Evolutionary conservation across 2,888 invertebrate genomes (phyloP).

Genomic region (Phorcus lineatus): DNA sequence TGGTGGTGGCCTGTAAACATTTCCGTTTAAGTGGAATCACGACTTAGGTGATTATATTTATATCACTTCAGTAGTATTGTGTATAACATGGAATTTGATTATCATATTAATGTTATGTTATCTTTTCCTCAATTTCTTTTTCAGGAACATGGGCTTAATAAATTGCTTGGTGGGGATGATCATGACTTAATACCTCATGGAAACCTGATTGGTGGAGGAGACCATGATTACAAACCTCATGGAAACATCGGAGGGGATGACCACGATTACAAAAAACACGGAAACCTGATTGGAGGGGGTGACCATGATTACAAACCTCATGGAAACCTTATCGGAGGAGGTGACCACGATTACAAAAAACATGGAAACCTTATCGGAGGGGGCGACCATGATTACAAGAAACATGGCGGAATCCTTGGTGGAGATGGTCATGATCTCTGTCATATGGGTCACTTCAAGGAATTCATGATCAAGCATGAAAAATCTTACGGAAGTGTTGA

Average conservation of each 20-base stretch:
- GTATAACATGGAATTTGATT: no score
- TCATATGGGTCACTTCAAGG: conserved; percentile 46
- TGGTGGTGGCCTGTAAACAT: no score
- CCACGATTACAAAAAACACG: conserved; percentile 29
- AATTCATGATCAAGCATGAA: conserved; percentile 78
- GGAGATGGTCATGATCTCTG: conserved; percentile 40
- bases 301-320: conserved; percentile 18
- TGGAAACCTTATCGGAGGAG: conserved; percentile 22
- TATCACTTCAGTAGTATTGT: no score
- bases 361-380: conserved; percentile 20
- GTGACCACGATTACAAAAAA: conserved; percentile 24
- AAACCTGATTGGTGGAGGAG: conserved; percentile 37
- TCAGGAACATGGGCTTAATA: conserved; percentile 2
- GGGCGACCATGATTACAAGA: conserved; percentile 25
- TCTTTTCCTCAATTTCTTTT: conserved; percentile 36
- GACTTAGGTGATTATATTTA: no score
- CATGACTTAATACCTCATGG: conserved; percentile 46
- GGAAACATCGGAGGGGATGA: conserved; percentile 25
- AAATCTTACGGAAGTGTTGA: conserved; percentile 73
- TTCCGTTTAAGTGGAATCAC: no score
- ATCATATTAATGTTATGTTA: conserved; percentile 31
- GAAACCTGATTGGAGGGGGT: conserved; percentile 24
- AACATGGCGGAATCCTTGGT: conserved; percentile 26
- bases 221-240: conserved; percentile 33
- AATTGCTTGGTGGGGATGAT: conserved; percentile 41